Evolutionary conservation across 2,888 invertebrate species (phyloP), one percentile per base, ranked within the genome.

Genomic region (Netelia fuscicornis): DNA sequence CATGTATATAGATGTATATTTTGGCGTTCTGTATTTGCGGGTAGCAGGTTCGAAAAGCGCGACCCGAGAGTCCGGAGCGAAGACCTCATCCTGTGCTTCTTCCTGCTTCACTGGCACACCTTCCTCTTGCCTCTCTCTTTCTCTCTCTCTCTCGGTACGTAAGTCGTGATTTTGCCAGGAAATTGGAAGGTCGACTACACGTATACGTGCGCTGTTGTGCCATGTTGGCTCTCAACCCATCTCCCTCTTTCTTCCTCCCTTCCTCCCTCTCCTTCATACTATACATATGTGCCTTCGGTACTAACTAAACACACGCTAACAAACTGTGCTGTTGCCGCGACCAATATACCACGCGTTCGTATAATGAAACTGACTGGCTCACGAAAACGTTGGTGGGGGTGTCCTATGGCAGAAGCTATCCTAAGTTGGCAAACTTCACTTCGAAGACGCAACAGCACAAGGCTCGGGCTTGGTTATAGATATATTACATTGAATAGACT

Each of bases 141-240:
- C 25, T n/a, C 17, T 37, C 42, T 54, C 20, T 54, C 65, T 83
- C 42, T 71, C 56, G n/a, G 68, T 64, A 71, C 70, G 52, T 52
- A 48, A 79, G 75, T 71, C 81, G 75, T 85, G 82, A 85, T 85
- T 85, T 80, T 67, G 75, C 79, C 79, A 79, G 79, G 82, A 85
- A 85, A 82, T 85, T 80, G 85, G 72, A 80, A 82, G 75, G 60
- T 72, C 56, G 65, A 67, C 71, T 82, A 71, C 56, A 71, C n/a
- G n/a, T 17, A 71, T 74, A 65, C 64, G 48, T 62, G 68, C 17
- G 23, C 64, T 68, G 48, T 48, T 48, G 13, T 13, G 48, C 11
- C 13, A 13, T 48, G 48, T 13, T 48, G 11, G 48, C 48, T 48
- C 3, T 6, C 37, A 37, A 64, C 68, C 42, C 68, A 52, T 42